Base-by-base conservation (phyloP, 2,113 vertebrate species). In the Hypomesus transpacificus region DNA sequence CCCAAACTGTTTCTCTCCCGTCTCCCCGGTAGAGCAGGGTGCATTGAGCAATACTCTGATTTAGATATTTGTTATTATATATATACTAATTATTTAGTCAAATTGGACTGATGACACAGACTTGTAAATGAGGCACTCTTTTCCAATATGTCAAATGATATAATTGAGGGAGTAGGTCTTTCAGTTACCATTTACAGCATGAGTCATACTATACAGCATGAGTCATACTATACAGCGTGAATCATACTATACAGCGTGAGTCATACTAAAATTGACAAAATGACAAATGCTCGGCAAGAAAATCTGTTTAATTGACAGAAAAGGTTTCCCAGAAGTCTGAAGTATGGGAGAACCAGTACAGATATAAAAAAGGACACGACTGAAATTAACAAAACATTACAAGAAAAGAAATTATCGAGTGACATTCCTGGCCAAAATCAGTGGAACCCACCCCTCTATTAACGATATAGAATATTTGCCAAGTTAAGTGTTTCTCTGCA, bases 221-320 rank as follows among this genome's bases (percentile, higher is more conserved):
- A 28, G 60, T 62, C 26, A 18, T 31, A 26, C 26, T 17, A 62
- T 34, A 24, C 28, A 18, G 34, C 9, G 3, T 17, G 13, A 34
- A 5, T 34, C 31, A 34, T 60, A 28, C 24, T 16, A 34, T 4
- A 61, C 8, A 17, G 28, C 28, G 17, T 34, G 1, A 28, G 60
- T 62, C 26, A 18, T 31, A 26, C 26, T 17, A 62, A 22, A 56
- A 31, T 39, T 20, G 64, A 26, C 74, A 58, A 69, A 71, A 74
- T 65, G 2, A 31, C 59, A 68, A n/a, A 1, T 3, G 67, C 66
- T 79, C 73, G 46, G 59, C 78, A 83, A 61, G 62, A 84, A 83
- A 80, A 66, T 14, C 31, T 3, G 24, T 88, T 88, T 87, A 86
- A 87, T 87, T 78, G 69, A 75, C 76, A 70, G 60, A 31, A 86